Base-by-base conservation (phyloP, 2,113 vertebrate genomes). In the Psilopogon haemacephalus region DNA sequence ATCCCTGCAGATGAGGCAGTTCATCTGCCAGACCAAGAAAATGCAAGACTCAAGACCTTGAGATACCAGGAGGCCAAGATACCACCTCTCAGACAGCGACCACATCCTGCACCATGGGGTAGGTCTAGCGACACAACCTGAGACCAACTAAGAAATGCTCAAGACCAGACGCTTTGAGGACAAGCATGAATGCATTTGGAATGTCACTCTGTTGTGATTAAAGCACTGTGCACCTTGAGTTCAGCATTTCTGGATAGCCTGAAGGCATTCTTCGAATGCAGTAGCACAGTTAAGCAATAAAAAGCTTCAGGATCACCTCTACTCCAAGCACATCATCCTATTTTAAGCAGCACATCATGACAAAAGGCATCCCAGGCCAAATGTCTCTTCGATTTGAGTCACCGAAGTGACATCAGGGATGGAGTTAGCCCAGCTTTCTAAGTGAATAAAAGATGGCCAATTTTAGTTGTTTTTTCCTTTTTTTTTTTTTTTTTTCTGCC, bases 361-460 rank as follows among this genome's bases (percentile, higher is more conserved):
- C 44, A 86, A 74, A 87, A 95, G 67, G 68, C 70, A 90, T 84
- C 79, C 89, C 6, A 4, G 58, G 62, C 42, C n/a, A 73, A 74
- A 80, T 86, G 90, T 69, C 62, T 79, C 73, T 81, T 60, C 7
- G 3, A 35, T 60, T 84, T 94, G 95, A 97, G 82, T 95, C 90
- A 94, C 52, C 21, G 33, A 23, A 84, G 35, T 97, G 78, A 93
- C 92, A 88, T 94, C 92, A 95, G 92, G 91, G 69, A 68, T 17
- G 24, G 60, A 91, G 54, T 68, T 92, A 89, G 35, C 38, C 68
- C 50, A 42, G 62, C 78, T 87, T 73, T 27, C 52, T 72, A 85
- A 90, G 42, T 75, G 46, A 58, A 35, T 58, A 64, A 35, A 89
- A 91, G 37, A 88, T 16, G 67, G 60, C 21, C 12, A 78, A 15